Evolutionary conservation across 2,113 vertebrate species (phyloP), one percentile per base, ranked within the genome.

Genomic region (Pseudorasbora parva): DNA sequence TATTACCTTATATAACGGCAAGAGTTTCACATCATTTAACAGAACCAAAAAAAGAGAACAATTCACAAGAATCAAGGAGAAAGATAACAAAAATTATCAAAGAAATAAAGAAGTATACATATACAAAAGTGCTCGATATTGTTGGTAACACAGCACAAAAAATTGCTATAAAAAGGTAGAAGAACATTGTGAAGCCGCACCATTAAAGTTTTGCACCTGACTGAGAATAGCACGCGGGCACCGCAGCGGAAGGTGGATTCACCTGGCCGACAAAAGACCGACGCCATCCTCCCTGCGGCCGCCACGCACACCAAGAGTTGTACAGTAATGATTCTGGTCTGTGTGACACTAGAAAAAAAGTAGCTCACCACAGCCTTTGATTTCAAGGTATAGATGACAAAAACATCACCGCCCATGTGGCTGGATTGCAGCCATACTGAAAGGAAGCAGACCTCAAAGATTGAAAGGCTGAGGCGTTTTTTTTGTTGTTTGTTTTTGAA

Each of bases 11-110:
- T 92, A 91, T 87, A 77, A 92, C 90, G 91, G 88, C 93, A 83
- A 94, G 91, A 94, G 93, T 95, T 88, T 95, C 94, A 94, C 94
- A 93, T 93, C 94, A 94, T 94, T 87, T 91, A 94, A 92, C 92
- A 88, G 84, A 89, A 93, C 86, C 4, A 5, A 71, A 45, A 89
- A 88, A 60, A 17, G 72, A 87, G 86, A 90, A 91, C 45, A 91
- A 93, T 91, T 92, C 93, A 93, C 93, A 89, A 92, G 77, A 93
- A 91, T 78, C 85, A 90, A 93, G 80, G 84, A 85, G 84, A 85
- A 90, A 86, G 81, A 84, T 69, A 90, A 90, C 90, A 88, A 30
- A 83, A 87, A 19, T 8, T 88, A 89, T 86, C 85, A 82, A 87
- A 90, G 89, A 92, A 75, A 92, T 87, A 87, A 90, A 43, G 87